Evolutionary conservation across 2,113 vertebrate genomes (phyloP).

Genomic region (Rhynchomys soricoides): DNA sequence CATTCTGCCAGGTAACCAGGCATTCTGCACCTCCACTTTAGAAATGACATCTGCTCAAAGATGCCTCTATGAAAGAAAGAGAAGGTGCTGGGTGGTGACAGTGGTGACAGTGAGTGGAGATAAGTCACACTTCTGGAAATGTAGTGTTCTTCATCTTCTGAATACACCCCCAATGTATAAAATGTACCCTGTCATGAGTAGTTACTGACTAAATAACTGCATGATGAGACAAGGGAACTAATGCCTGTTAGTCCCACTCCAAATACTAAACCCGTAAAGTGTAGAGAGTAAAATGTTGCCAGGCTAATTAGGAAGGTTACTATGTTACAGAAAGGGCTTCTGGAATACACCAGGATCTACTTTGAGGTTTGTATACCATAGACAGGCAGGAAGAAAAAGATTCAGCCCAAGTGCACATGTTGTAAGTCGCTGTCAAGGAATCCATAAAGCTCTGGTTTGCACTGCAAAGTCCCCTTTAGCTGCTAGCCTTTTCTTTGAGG

Average conservation of each 20-base stretch:
- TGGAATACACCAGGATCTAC: not conserved
- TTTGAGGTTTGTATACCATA: not conserved
- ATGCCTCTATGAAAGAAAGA: not conserved
- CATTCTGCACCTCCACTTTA: slow-evolving; percentile 46
- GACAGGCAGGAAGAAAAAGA: not conserved
- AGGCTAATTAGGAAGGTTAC: not conserved
- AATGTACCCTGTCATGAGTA: not conserved
- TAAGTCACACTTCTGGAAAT: not conserved
- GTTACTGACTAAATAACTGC: not conserved
- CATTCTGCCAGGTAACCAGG: slow-evolving; percentile 36
- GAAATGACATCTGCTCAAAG: slow-evolving; percentile 1
- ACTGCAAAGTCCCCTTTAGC: not conserved
- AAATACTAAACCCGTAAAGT: not conserved
- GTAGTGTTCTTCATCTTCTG: not conserved
- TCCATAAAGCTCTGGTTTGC: not conserved
- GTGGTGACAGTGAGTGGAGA: not conserved
- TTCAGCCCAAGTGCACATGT: rapidly evolving
- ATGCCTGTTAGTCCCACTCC: not conserved
- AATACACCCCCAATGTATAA: not conserved
- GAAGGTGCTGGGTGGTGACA: not conserved
- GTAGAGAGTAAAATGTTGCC: not conserved
- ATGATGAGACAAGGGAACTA: not conserved
- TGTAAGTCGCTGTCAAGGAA: too few species aligned
- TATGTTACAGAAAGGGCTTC: not conserved
- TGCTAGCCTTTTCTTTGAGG: not conserved